Conservation (phyloP, 1,140 invertebrate genomes). For the Nephotettix cincticeps region DNA sequence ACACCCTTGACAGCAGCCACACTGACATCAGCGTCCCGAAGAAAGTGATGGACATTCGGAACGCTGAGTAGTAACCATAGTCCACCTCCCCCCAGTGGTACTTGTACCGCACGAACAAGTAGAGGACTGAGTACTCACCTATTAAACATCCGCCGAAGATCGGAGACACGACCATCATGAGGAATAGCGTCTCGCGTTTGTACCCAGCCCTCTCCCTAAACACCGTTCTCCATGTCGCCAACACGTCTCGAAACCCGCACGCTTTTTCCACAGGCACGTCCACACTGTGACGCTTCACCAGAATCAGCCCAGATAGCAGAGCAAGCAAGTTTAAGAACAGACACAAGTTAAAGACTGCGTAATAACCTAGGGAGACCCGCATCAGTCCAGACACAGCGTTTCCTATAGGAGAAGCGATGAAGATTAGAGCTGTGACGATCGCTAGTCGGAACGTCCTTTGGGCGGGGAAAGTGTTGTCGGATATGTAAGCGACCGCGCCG, state of each 20-base stretch:
- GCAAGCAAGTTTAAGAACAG: neutral
- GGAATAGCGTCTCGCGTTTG: constrained; percentile 15
- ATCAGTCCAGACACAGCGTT: constrained; percentile 28
- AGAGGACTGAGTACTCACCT: constrained; percentile 39
- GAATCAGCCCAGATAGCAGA: neutral
- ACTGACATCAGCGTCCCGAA: constrained; percentile 35
- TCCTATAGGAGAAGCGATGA: constrained; percentile 28
- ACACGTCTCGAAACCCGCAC: neutral
- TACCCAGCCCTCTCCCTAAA: constrained; percentile 16
- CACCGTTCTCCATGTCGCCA: neutral
- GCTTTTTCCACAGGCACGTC: neutral
- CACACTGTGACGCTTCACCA: neutral
- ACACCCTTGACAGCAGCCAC: constrained; percentile 27
- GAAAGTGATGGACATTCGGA: constrained; percentile 34
- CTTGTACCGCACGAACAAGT: constrained; percentile 38
- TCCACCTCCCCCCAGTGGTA: constrained; percentile 38
- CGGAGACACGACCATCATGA: constrained; percentile 32
- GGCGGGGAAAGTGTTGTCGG: constrained; percentile 43
- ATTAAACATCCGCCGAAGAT: constrained; percentile 29
- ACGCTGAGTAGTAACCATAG: constrained; percentile 36
- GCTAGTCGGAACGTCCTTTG: constrained; percentile 47
- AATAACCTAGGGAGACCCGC: constrained; percentile 25
- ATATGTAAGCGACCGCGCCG: constrained; percentile 49
- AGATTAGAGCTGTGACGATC: constrained; percentile 40
- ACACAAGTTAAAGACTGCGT: constrained; percentile 23